Conservation (phyloP, 2,797 vertebrate species). For the Gadopsis marmoratus region DNA sequence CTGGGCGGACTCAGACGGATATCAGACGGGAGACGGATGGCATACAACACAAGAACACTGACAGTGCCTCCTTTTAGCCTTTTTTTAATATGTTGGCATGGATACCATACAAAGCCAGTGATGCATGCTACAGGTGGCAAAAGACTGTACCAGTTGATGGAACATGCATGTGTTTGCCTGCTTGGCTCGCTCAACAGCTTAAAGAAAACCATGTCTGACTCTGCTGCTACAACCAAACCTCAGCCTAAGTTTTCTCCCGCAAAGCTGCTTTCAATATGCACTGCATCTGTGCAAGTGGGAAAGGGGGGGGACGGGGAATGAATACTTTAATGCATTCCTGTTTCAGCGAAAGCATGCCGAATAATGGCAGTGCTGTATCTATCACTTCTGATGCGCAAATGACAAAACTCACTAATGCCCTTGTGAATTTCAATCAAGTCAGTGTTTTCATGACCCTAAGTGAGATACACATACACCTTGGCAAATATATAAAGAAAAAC, state of each 20-base stretch:
- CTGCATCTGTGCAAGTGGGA: constrained; percentile 27
- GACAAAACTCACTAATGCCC: constrained; percentile 36
- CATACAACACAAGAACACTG: constrained; percentile 66
- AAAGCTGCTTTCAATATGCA: constrained; percentile 38
- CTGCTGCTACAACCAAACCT: constrained; percentile 54
- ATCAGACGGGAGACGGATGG: constrained; percentile 68
- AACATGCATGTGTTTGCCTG: constrained; percentile 68
- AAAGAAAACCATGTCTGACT: constrained; percentile 38
- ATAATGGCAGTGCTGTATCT: constrained; percentile 37
- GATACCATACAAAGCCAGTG: constrained; percentile 65
- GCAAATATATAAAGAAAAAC: constrained; percentile 12
- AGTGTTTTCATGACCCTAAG: constrained; percentile 15
- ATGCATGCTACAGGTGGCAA: constrained; percentile 80
- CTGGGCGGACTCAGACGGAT: constrained; percentile 65
- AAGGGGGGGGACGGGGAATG: constrained; percentile 15
- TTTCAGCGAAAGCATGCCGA: constrained; percentile 37
- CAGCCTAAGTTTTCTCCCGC: constrained; percentile 22
- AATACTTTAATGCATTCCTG: constrained; percentile 48
- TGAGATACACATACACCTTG: constrained; percentile 35
- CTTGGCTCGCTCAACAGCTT: constrained; percentile 56
- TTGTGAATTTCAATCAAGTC: constrained; percentile 36
- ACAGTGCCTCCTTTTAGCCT: constrained; percentile 57
- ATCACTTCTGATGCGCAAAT: constrained; percentile 43
- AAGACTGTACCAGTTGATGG: constrained; percentile 59
- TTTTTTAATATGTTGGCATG: constrained; percentile 46